These are phyloP conservation scores for Lipophrys pholis DNA, from an alignment of 2,113 vertebrate genomes.

Conservation along the genomic window DNA sequence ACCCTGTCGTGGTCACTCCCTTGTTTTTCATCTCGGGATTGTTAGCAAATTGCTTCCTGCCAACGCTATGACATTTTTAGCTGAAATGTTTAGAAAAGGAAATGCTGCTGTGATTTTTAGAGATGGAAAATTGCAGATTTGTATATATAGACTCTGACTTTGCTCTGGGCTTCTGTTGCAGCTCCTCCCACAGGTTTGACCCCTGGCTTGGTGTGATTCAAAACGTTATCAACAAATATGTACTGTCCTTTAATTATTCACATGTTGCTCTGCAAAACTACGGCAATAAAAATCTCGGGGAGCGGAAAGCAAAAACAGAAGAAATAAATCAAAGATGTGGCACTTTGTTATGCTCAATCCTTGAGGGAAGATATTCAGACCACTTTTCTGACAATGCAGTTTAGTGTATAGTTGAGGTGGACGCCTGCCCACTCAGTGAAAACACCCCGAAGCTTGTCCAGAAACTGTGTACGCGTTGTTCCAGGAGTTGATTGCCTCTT, in stretches of 20 bases:
- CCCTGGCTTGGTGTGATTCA: constrained; percentile 41
- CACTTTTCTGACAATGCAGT: too few relatives aligned
- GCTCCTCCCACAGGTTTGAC: constrained; percentile 47
- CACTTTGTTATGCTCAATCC: too few relatives aligned
- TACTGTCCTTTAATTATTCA: background rate
- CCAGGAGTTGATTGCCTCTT: too few relatives aligned
- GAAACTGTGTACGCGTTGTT: too few relatives aligned
- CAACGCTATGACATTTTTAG: constrained; percentile 57
- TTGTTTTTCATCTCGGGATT: constrained; percentile 67
- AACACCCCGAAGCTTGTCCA: too few relatives aligned
- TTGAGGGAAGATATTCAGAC: too few relatives aligned
- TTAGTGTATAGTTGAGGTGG: too few relatives aligned
- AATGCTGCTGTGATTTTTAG: constrained; percentile 69
- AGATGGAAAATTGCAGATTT: constrained; percentile 59
- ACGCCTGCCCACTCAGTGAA: too few relatives aligned
- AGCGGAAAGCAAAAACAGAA: background rate
- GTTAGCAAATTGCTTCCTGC: constrained; percentile 73
- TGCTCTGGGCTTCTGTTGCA: constrained; percentile 25
- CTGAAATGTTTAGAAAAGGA: constrained; percentile 73
- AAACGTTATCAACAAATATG: constrained; percentile 32
- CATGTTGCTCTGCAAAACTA: constrained; percentile 12
- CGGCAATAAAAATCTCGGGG: background rate
- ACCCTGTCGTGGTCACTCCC: constrained; percentile 60
- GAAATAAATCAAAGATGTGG: background rate
- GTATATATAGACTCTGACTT: constrained; percentile 55